phyloP scores from a whole-genome alignment of 2,797 vertebrate species.

The Austrolebias charrua region DNA sequence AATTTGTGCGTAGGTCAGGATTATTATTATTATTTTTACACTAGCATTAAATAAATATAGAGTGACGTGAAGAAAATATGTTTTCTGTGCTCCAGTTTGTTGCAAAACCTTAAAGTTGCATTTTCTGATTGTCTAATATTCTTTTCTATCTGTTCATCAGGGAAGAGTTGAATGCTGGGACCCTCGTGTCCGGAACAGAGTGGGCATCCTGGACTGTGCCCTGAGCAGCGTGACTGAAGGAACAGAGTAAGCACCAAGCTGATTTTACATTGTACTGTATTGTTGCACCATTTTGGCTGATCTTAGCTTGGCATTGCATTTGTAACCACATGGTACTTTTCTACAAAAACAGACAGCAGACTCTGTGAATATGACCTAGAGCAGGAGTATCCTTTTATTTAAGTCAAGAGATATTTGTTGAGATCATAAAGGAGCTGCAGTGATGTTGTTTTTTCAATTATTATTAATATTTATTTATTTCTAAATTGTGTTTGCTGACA shows the following conservation, averaged over 20 bases:
- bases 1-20: too few relatives aligned
- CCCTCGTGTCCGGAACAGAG: constrained; percentile 86
- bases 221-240: constrained; percentile 89
- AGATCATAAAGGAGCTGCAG: not conserved
- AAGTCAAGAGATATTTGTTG: not conserved
- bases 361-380: constrained; percentile 7
- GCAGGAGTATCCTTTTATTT: constrained; percentile 9
- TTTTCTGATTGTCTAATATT: not conserved
- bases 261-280: not conserved
- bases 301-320: constrained; percentile 6
- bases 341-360: constrained; percentile 12
- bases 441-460: not conserved
- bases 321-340: too few relatives aligned
- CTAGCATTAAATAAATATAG: too few relatives aligned
- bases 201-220: constrained; percentile 90
- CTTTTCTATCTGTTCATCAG: constrained; percentile 62
- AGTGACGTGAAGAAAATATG: too few relatives aligned
- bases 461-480: not conserved
- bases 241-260: constrained; percentile 84
- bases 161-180: constrained; percentile 98
- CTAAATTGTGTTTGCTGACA: constrained; percentile 54
- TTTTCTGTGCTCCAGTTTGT: not conserved
- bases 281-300: constrained; percentile 2
- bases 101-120: not conserved
- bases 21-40: not conserved